Base-by-base conservation (phyloP, 1,140 invertebrate genomes). In the Catajapyx aquilonaris region DNA sequence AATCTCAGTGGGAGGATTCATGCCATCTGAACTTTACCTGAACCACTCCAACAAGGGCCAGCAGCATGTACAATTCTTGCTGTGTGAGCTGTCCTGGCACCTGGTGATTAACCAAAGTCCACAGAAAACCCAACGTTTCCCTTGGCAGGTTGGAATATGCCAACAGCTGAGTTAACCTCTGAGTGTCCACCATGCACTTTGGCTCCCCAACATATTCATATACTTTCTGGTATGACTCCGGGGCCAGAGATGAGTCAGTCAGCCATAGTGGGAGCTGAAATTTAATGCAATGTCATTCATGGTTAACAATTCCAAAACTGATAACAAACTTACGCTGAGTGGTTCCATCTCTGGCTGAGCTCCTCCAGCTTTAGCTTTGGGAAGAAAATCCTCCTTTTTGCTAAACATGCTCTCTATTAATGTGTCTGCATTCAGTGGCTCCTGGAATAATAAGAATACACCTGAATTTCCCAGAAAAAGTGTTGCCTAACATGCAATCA, bases 11-110 rank as follows among this genome's bases (percentile, higher is more conserved):
- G n/a, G n/a, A n/a, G n/a, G n/a, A n/a, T n/a, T n/a, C n/a, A n/a
- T n/a, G n/a, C n/a, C n/a, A n/a, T n/a, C n/a, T n/a, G n/a, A n/a
- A n/a, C n/a, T 37, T 45, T 48, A 59, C 65, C 55, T 76, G 72
- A 18, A 68, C 66, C 0, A 74, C 51, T 11, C 67, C 68, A 18
- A 74, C 64, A 4, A 76, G 49, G 13, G 69, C 69, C 31, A 75
- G 51, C 18, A 68, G 55, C 3, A 68, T 51, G 44, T 68, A 71
- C 3, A 74, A 51, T 46, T 75, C 71, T 43, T 65, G 55, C 40
- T 65, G 61, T 0, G 61, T 66, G n/a, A 75, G 53, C 31, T 65
- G 57, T 4, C 71, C 71, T 13, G 69, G 62, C 19, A 64, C 61
- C 19, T 61, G 65, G 40, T 61, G 57, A 51, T 74, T 74, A 2